Evolutionary conservation across 2,113 vertebrate genomes (phyloP).

Genomic region (Sebastes schlegelii): DNA sequence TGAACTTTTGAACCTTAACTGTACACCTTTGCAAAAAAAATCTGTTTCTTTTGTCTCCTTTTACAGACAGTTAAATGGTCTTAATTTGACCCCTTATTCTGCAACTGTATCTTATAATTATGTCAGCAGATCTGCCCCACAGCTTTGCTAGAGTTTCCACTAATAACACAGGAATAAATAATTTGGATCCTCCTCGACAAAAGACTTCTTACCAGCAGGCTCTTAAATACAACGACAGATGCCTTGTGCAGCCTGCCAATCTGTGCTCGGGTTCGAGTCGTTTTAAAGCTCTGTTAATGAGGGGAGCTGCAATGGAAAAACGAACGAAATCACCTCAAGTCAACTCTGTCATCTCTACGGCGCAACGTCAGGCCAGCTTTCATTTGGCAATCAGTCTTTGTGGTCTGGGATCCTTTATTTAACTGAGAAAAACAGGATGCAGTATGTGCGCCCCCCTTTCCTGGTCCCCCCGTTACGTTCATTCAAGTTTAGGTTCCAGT

Average conservation of each 20-base stretch:
- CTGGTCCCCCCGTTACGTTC: slow-evolving; percentile 2
- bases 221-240: slow-evolving; percentile 50
- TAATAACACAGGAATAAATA: slow-evolving; percentile 44
- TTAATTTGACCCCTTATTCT: not conserved
- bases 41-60: slow-evolving; percentile 16
- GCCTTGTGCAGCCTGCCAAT: slow-evolving; percentile 44
- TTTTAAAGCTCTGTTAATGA: slow-evolving; percentile 53
- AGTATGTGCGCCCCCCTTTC: slow-evolving; percentile 30
- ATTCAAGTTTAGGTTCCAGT: slow-evolving; percentile 4
- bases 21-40: slow-evolving; percentile 23
- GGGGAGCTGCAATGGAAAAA: slow-evolving; percentile 59
- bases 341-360: slow-evolving; percentile 26
- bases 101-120: slow-evolving; percentile 20
- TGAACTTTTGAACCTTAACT: slow-evolving; percentile 39
- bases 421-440: slow-evolving; percentile 73
- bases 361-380: slow-evolving; percentile 32
- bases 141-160: slow-evolving; percentile 38
- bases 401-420: slow-evolving; percentile 33
- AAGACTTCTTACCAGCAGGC: slow-evolving; percentile 30
- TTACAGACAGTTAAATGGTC: slow-evolving; percentile 11
- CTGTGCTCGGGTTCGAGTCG: slow-evolving; percentile 29
- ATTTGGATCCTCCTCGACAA: slow-evolving; percentile 39
- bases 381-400: slow-evolving; percentile 22
- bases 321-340: slow-evolving; percentile 50
- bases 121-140: slow-evolving; percentile 35